These are phyloP conservation scores for Strigamia crassipes DNA, from an alignment of 2,888 invertebrate genomes.

Conservation along the genomic window DNA sequence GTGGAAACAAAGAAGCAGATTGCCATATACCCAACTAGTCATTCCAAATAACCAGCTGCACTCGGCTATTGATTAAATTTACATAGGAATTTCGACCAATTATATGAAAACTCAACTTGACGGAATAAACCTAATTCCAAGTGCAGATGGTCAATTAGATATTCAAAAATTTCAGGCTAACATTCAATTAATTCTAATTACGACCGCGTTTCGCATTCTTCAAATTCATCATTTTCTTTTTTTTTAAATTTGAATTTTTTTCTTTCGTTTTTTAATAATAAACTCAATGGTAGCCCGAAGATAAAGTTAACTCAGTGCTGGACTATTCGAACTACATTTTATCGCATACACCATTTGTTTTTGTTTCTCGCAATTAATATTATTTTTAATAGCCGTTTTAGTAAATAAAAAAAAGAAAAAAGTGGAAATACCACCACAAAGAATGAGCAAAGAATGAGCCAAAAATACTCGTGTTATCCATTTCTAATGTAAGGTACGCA, in stretches of 20 bases:
- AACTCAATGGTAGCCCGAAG: neutral
- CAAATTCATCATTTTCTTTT: neutral
- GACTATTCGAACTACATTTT: slow-evolving; percentile 10
- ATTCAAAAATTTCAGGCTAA: neutral
- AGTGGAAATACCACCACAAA: neutral
- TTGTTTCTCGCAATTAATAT: neutral
- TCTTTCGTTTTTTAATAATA: too few relatives aligned
- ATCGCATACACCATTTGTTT: neutral
- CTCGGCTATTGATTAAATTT: neutral
- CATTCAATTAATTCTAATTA: neutral
- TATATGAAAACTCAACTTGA: neutral
- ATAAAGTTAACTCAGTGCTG: slow-evolving; percentile 17
- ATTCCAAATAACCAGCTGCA: slow-evolving; percentile 24
- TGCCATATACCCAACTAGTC: slow-evolving; percentile 25
- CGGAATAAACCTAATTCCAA: neutral
- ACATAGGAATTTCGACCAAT: neutral
- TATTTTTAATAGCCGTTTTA: neutral
- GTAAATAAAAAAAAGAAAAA: neutral
- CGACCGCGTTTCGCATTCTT: neutral
- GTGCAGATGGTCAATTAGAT: slow-evolving; percentile 18
- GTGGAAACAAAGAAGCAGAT: slow-evolving; percentile 46
- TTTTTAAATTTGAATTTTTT: too few relatives aligned
- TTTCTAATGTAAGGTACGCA: neutral
- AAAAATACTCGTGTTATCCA: neutral
- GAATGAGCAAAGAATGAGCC: neutral